These are phyloP conservation scores for Mythimna loreyi DNA, from an alignment of 2,888 invertebrate species.

Conservation along the genomic window DNA sequence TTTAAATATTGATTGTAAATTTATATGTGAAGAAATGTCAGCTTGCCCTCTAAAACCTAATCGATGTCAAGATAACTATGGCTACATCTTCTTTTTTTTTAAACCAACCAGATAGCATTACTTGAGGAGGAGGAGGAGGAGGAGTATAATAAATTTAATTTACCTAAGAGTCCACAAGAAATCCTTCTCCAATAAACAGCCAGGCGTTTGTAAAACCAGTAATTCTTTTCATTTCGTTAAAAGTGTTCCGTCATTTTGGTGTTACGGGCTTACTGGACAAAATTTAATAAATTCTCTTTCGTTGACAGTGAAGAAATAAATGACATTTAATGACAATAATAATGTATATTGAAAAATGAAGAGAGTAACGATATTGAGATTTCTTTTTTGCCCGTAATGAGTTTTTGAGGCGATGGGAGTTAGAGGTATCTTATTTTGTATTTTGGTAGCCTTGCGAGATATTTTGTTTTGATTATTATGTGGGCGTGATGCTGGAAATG, in stretches of 20 bases:
- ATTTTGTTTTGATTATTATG: background rate
- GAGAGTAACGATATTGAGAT: conserved; percentile 42
- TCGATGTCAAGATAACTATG: too few relatives aligned
- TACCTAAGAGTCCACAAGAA: conserved; percentile 49
- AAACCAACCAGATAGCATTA: background rate
- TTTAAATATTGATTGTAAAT: too few relatives aligned
- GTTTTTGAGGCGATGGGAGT: conserved; percentile 19
- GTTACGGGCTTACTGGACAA: conserved; percentile 44
- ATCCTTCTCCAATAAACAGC: conserved; percentile 53
- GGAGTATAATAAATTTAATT: conserved; percentile 53
- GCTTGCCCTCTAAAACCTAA: background rate
- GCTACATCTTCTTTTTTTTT: background rate
- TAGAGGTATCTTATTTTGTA: background rate
- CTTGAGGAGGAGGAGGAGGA: too few relatives aligned
- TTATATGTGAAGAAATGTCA: too few relatives aligned
- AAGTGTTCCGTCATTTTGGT: conserved; percentile 55
- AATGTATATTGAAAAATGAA: conserved; percentile 59
- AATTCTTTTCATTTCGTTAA: conserved; percentile 55
- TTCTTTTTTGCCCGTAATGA: conserved; percentile 34
- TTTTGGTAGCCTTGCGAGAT: background rate
- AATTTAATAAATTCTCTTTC: conserved; percentile 59
- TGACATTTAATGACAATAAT: conserved; percentile 52
- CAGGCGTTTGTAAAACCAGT: conserved; percentile 50
- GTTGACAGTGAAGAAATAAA: conserved; percentile 53
- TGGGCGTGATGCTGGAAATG: too few relatives aligned